Evolutionary conservation across 2,797 vertebrate genomes (phyloP).

Genomic region (Pantherophis alleghaniensis): DNA sequence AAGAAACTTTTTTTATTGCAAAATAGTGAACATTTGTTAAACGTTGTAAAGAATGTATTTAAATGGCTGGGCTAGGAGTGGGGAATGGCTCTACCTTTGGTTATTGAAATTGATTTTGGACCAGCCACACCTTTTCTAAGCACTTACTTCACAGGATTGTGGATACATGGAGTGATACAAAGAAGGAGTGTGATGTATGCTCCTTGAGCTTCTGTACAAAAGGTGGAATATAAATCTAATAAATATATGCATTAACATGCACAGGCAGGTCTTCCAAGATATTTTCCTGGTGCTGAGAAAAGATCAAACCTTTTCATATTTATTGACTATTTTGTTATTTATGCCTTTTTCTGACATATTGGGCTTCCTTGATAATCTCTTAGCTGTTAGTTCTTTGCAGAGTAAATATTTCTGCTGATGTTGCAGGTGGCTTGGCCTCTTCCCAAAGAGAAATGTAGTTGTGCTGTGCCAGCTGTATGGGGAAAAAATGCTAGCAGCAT

Average conservation of each 20-base stretch:
- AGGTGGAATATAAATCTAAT: background rate
- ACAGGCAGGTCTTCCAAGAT: background rate
- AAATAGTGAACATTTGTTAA: background rate
- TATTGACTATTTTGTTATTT: conserved; percentile 53
- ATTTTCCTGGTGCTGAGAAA: background rate
- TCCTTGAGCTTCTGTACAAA: background rate
- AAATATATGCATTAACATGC: background rate
- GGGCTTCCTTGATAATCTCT: conserved; percentile 33
- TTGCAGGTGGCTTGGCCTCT: background rate
- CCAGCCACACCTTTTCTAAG: background rate
- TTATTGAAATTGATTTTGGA: background rate
- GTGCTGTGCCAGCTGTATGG: background rate
- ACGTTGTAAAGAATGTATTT: background rate
- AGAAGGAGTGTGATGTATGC: background rate
- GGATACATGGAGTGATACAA: background rate
- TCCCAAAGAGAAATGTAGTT: background rate
- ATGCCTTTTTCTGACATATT: conserved; percentile 23
- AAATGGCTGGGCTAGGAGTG: background rate
- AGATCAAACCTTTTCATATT: conserved; percentile 50
- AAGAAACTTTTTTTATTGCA: background rate
- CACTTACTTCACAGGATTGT: background rate
- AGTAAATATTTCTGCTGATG: background rate
- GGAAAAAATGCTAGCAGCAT: background rate
- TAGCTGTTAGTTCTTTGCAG: background rate
- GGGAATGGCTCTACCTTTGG: background rate